phyloP scores from a whole-genome alignment of 2,797 vertebrate species.

The Allochrocebus solatus region DNA sequence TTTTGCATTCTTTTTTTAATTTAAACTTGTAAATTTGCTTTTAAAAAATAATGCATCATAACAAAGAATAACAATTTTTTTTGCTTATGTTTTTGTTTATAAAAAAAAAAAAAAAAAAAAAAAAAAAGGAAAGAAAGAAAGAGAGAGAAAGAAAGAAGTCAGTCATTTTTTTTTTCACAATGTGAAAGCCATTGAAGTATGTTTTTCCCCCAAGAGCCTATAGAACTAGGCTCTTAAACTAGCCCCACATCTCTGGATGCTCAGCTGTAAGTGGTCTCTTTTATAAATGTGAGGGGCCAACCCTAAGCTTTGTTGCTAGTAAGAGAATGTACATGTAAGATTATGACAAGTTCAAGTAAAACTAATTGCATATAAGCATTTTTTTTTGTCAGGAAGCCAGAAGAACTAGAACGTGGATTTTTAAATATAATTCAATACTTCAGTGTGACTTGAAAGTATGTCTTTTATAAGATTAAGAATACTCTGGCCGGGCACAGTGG shows the following conservation, averaged over 20 bases:
- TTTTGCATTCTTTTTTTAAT: no score
- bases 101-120: background rate
- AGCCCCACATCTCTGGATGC: background rate
- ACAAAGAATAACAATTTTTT: no score
- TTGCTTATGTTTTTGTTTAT: no score
- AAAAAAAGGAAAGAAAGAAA: background rate
- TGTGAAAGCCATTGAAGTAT: background rate
- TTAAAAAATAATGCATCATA: no score
- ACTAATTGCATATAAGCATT: conserved; percentile 1
- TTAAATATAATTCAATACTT: conserved; percentile 60
- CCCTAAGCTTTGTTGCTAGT: background rate
- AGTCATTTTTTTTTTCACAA: background rate
- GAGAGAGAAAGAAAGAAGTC: background rate
- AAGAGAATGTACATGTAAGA: background rate
- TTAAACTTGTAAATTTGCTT: no score
- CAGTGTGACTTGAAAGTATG: conserved; percentile 42
- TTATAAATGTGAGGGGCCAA: background rate
- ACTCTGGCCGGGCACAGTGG: background rate
- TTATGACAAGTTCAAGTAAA: background rate
- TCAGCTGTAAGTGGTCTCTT: background rate
- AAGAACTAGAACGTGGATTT: conserved; percentile 67
- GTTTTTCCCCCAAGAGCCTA: background rate
- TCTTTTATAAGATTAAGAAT: conserved; percentile 66
- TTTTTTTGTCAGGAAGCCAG: conserved; percentile 40
- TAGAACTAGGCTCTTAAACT: background rate